Evolutionary conservation across 2,797 vertebrate species (phyloP).

Genomic region (Sarcoramphus papa): DNA sequence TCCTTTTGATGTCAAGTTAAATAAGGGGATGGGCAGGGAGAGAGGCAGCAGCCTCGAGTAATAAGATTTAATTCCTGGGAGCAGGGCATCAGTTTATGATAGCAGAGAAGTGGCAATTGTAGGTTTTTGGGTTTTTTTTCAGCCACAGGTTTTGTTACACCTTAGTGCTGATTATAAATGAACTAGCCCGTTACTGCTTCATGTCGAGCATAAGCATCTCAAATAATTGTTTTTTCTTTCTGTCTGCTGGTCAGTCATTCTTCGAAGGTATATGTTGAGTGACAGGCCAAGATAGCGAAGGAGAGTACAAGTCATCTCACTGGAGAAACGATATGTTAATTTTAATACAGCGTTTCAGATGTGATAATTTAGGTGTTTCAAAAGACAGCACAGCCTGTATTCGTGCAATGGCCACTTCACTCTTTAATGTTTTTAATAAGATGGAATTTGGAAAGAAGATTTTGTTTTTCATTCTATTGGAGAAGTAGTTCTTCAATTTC

Average conservation of each 20-base stretch:
- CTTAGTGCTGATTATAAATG: neutral
- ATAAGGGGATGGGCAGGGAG: neutral
- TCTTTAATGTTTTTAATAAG: neutral
- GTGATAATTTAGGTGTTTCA: neutral
- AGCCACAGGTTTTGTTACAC: neutral
- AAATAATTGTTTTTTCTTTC: neutral
- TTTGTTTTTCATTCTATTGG: neutral
- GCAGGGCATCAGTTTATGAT: neutral
- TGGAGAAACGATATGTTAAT: neutral
- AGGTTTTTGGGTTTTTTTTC: neutral
- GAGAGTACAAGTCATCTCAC: neutral
- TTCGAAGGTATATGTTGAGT: neutral
- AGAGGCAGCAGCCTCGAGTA: neutral
- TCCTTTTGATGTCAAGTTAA: neutral
- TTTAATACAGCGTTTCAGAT: neutral
- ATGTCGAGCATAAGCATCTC: neutral
- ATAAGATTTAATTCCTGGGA: neutral
- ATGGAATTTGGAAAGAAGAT: neutral
- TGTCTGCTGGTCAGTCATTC: neutral
- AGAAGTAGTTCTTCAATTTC: neutral
- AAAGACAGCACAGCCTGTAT: neutral
- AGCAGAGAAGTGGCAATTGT: neutral
- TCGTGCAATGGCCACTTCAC: accelerated
- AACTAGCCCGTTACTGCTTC: neutral
- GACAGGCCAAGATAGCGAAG: neutral